phyloP scores from a whole-genome alignment of 1,140 invertebrate species.

The Acyrthosiphon pisum region DNA sequence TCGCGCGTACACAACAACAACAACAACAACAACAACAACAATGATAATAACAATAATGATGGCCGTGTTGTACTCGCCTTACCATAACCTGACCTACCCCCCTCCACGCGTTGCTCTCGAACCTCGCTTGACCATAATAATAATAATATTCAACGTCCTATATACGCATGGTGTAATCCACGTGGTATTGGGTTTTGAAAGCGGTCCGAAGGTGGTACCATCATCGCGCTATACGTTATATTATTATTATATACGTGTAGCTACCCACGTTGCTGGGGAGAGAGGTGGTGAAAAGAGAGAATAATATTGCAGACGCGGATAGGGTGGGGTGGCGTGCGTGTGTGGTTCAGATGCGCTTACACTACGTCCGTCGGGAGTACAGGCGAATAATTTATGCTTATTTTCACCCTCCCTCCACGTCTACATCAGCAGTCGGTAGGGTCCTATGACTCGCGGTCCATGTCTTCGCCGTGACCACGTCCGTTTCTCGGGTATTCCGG shows the following conservation, averaged over 20 bases:
- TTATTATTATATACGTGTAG: no score
- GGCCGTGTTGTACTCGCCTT: background rate
- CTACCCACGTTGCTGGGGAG: no score
- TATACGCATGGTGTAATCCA: background rate
- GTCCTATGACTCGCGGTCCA: background rate
- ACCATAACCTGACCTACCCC: background rate
- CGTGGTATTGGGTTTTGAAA: conserved; percentile 6
- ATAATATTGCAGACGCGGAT: background rate
- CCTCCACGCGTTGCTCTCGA: no score
- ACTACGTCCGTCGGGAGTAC: background rate
- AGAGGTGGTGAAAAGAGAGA: background rate
- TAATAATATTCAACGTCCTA: background rate
- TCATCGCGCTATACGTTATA: background rate
- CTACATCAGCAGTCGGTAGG: background rate
- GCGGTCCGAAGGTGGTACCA: background rate
- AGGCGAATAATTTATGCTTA: conserved; percentile 27
- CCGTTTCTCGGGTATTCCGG: background rate
- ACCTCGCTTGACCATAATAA: background rate
- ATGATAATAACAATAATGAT: background rate
- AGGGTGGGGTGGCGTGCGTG: background rate
- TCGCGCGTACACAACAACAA: background rate
- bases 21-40: background rate
- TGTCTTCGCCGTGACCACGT: background rate
- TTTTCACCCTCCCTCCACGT: background rate
- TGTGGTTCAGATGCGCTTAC: background rate